These are phyloP conservation scores for Crotalus viridis DNA, from an alignment of 2,113 vertebrate species.

Conservation along the genomic window DNA sequence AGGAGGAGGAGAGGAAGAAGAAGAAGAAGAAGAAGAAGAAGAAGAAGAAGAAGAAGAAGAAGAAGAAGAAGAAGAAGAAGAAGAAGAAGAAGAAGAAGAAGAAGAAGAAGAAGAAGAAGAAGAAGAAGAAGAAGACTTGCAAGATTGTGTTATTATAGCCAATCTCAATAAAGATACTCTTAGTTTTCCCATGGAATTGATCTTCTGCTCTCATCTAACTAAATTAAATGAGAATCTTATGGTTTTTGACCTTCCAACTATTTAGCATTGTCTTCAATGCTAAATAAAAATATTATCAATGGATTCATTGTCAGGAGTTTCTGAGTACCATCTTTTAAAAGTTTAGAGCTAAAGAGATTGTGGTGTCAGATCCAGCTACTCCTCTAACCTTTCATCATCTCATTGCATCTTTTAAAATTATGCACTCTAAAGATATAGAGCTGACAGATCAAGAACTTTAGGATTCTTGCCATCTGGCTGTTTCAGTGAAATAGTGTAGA, in stretches of 20 bases:
- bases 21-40: too few relatives aligned
- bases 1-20: too few relatives aligned
- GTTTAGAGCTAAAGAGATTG: background rate
- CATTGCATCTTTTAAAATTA: conserved; percentile 28
- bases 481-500: background rate
- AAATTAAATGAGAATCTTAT: background rate
- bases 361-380: background rate
- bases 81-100: background rate
- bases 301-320: background rate
- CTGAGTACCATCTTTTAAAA: background rate
- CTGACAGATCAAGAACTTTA: conserved; percentile 4
- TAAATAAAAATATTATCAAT: background rate
- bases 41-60: background rate
- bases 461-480: background rate
- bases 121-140: background rate
- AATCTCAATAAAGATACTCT: background rate
- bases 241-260: background rate
- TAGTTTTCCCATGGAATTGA: background rate
- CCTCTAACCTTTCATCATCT: background rate
- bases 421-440: conserved; percentile 16
- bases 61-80: too few relatives aligned
- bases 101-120: background rate
- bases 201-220: background rate
- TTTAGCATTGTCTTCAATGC: background rate
- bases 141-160: background rate